Base-by-base conservation (phyloP, 2,888 invertebrate genomes). In the Mesodorylaimus sp. region DNA sequence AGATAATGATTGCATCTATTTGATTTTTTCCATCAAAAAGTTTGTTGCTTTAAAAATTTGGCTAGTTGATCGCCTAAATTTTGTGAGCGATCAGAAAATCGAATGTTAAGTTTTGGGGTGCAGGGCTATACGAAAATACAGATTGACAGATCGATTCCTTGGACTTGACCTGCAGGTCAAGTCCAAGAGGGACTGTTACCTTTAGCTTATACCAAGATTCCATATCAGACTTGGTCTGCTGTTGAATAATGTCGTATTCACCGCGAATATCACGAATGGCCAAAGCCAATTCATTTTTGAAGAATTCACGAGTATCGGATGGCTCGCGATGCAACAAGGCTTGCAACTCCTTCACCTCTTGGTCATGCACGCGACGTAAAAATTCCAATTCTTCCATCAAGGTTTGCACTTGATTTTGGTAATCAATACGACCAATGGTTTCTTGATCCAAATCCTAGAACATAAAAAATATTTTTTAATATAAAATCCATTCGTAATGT, bases 181-280 rank as follows among this genome's bases (percentile, higher is more conserved):
- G 16, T 32, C 7, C 16, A 7, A 10, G 32, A 32, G 10, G 7
- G 32, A 16, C 16, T 32, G 48, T 25, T 54, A 72, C 71, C 70
- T 73, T 73, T 55, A 71, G 64, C 59, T 71, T 70, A 66, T 73
- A 73, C 67, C 68, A 72, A 46, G 66, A 65, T 58, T 73, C 73
- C 64, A 73, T 67, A 56, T 73, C 72, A n/a, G 65, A 65, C 29
- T 68, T 60, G 59, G 69, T 67, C 47, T 62, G 58, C 53, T 68
- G 68, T 53, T 66, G 61, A 56, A 71, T 66, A 56, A 62, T 58
- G 56, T 72, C 70, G 57, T 72, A 71, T 53, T 70, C 69, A 41
- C 60, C 59, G 58, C 70, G 68, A 56, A 73, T 70, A 57, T 72
- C 71, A 41, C 70, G 61, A 56, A 73, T 69, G 48, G 71, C 71